Percentiles rank a stretch among this genome's conserved stretches.
Conservation (phyloP, 2,888 invertebrate species). For the Drosophila mercatorum region DNA sequence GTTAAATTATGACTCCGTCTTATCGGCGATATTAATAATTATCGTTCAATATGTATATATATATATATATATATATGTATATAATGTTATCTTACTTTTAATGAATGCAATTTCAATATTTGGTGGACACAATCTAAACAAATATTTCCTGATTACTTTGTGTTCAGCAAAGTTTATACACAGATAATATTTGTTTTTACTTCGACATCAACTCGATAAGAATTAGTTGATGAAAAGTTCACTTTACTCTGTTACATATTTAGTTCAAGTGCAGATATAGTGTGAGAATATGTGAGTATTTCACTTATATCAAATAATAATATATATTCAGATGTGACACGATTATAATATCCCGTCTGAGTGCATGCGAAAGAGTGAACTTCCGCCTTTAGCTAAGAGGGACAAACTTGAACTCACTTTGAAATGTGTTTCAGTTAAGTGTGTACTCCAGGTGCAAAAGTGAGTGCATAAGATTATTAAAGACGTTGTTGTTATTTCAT, state of each 20-base stretch:
- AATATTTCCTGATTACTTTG: constrained; percentile 3
- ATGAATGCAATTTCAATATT: constrained; percentile 5
- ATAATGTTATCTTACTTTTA: background rate
- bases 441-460: constrained; percentile 14
- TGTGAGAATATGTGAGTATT: background rate
- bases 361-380: background rate
- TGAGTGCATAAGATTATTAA: background rate
- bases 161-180: background rate
- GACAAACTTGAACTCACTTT: background rate
- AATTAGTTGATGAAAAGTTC: background rate
- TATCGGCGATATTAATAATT: background rate
- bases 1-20: background rate
- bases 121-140: background rate
- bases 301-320: background rate
- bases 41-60: background rate
- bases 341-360: background rate
- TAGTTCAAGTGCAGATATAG: background rate
- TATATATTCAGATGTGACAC: background rate
- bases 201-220: background rate
- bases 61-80: background rate
- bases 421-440: background rate
- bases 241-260: background rate
- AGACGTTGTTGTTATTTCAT: background rate
- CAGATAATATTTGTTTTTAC: constrained; percentile 3
- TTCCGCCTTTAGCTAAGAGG: constrained; percentile 21